A percentile compares a stretch with the other conserved stretches of the same genome.
Evolutionary conservation across 2,888 invertebrate genomes (phyloP).

Genomic region (Drosophila ezoana): DNA sequence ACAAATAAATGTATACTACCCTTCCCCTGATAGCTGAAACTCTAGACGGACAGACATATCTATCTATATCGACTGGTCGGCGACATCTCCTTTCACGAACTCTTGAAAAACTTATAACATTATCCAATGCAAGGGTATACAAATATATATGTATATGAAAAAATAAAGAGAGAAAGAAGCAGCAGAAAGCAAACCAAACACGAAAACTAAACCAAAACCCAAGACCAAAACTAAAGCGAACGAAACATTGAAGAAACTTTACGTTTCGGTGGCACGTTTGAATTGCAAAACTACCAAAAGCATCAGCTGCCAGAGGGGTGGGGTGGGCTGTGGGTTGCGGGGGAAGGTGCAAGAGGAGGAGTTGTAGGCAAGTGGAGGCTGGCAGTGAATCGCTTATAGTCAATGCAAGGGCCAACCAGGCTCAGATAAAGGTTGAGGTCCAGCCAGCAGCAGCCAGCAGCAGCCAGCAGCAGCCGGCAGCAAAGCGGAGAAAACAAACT

Average conservation of each 20-base stretch:
- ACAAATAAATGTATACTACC: no score
- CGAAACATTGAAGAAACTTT: conserved; percentile 55
- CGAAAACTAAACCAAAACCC: conserved; percentile 38
- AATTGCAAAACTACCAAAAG: conserved; percentile 56
- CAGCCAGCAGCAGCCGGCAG: conserved; percentile 18
- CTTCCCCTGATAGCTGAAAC: no score
- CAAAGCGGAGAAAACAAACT: conserved; percentile 72
- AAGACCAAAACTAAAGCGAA: conserved; percentile 46
- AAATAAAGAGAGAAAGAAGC: not conserved
- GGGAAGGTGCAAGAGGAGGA: no score
- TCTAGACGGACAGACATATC: no score
- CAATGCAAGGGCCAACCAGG: conserved; percentile 58
- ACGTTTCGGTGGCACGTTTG: conserved; percentile 66
- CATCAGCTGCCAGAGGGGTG: not conserved
- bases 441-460: conserved; percentile 11
- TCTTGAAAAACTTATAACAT: no score
- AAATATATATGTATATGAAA: not conserved
- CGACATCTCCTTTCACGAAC: no score
- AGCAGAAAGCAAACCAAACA: conserved; percentile 32
- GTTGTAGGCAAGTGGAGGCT: conserved; percentile 12
- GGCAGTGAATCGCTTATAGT: conserved; percentile 49
- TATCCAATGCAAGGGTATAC: no score
- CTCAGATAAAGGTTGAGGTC: conserved; percentile 33
- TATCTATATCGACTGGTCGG: no score
- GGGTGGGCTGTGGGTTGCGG: not conserved